A percentile compares a stretch with the other conserved stretches of the same genome.
phyloP scores from a whole-genome alignment of 2,113 vertebrate species.

The Pseudorectes ferrugineus region DNA sequence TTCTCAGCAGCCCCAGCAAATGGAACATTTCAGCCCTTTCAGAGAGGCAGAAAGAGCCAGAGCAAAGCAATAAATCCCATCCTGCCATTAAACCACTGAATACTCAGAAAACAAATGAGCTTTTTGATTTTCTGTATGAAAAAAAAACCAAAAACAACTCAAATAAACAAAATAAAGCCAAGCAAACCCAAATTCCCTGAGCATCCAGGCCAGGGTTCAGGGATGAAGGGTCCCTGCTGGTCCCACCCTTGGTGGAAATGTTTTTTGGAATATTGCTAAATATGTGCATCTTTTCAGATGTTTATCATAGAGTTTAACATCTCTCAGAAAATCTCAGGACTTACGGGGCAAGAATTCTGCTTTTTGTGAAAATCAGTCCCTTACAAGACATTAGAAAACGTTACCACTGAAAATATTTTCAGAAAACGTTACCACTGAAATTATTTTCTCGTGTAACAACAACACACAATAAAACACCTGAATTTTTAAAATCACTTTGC shows the following conservation, averaged over 20 bases:
- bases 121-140: neutral
- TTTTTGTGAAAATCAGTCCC: neutral
- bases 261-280: neutral
- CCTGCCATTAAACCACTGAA: neutral
- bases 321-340: neutral
- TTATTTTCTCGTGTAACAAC: neutral
- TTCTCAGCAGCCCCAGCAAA: neutral
- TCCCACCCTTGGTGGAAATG: neutral
- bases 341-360: neutral
- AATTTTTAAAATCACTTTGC: neutral
- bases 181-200: neutral
- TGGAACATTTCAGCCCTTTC: neutral
- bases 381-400: accelerated
- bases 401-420: neutral
- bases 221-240: neutral
- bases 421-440: neutral
- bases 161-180: neutral
- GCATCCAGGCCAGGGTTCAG: neutral
- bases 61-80: neutral
- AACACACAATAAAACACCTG: accelerated
- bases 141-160: neutral
- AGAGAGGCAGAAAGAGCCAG: neutral
- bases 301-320: accelerated
- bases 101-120: neutral
- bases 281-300: neutral